phyloP scores from a whole-genome alignment of 2,888 invertebrate genomes.

The Tenthredo distinguenda region DNA sequence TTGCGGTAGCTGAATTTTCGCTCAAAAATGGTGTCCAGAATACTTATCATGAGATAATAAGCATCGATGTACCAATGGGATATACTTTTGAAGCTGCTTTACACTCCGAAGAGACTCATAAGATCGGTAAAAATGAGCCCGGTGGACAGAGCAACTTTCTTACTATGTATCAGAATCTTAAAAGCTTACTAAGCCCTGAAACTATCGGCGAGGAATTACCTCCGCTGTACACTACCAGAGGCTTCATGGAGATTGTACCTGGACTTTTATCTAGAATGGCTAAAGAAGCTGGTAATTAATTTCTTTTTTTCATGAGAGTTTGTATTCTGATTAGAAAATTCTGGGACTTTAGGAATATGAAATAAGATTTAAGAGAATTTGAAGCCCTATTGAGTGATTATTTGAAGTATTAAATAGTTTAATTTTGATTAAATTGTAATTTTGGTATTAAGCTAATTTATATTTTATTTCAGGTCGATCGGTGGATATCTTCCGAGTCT shows the following conservation, averaged over 20 bases:
- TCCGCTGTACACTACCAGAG: constrained; percentile 77
- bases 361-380: no score
- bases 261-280: constrained; percentile 62
- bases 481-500: constrained; percentile 67
- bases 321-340: constrained; percentile 28
- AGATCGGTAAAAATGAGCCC: constrained; percentile 74
- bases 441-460: not conserved
- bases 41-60: constrained; percentile 75
- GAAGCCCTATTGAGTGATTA: not conserved
- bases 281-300: constrained; percentile 59
- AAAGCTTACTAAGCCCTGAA: constrained; percentile 73
- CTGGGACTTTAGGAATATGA: not conserved
- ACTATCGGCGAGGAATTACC: constrained; percentile 66
- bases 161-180: constrained; percentile 75
- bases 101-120: constrained; percentile 78
- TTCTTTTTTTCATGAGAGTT: constrained; percentile 28
- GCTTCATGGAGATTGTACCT: constrained; percentile 56
- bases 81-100: constrained; percentile 77
- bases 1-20: constrained; percentile 79
- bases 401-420: not conserved
- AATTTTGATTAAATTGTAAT: not conserved
- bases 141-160: constrained; percentile 70
- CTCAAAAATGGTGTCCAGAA: constrained; percentile 76
- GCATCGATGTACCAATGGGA: constrained; percentile 76
- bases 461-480: constrained; percentile 55